A percentile compares a stretch with the other conserved stretches of the same genome.
These are phyloP conservation scores for Phalacrocorax pelagicus DNA, from an alignment of 2,113 vertebrate species.

Conservation along the genomic window DNA sequence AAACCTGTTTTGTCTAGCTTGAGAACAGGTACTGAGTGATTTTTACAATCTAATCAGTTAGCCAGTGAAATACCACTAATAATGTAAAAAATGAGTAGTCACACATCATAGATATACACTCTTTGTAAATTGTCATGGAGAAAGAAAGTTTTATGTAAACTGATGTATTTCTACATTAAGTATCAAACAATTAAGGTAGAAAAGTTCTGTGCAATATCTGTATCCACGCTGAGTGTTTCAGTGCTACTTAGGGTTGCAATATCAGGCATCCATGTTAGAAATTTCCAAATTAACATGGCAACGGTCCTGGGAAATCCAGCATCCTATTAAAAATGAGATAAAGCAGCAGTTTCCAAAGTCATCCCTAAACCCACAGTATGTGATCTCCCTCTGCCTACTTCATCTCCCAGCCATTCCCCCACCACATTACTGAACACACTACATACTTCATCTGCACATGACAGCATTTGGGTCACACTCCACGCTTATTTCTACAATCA, in stretches of 20 bases:
- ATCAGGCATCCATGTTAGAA: neutral
- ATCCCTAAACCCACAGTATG: neutral
- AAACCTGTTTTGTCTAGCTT: neutral
- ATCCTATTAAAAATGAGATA: neutral
- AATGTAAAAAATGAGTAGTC: neutral
- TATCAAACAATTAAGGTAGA: neutral
- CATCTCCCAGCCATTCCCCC: neutral
- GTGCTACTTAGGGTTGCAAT: neutral
- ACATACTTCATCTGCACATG: neutral
- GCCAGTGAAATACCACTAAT: neutral
- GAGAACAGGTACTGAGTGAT: neutral
- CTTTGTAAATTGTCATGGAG: neutral
- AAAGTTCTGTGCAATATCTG: neutral
- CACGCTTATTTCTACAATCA: neutral
- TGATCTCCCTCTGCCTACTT: neutral
- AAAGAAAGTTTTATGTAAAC: neutral
- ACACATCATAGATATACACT: neutral
- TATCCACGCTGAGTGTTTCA: neutral
- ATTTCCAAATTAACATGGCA: neutral
- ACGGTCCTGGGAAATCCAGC: neutral
- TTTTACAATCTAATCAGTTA: neutral
- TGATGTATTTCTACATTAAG: neutral
- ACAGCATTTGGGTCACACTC: neutral
- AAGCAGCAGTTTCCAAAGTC: neutral
- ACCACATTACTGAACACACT: neutral